Evolutionary conservation across 2,797 vertebrate species (phyloP), one percentile per base, ranked within the genome.

Genomic region (Trichosurus vulpecula): DNA sequence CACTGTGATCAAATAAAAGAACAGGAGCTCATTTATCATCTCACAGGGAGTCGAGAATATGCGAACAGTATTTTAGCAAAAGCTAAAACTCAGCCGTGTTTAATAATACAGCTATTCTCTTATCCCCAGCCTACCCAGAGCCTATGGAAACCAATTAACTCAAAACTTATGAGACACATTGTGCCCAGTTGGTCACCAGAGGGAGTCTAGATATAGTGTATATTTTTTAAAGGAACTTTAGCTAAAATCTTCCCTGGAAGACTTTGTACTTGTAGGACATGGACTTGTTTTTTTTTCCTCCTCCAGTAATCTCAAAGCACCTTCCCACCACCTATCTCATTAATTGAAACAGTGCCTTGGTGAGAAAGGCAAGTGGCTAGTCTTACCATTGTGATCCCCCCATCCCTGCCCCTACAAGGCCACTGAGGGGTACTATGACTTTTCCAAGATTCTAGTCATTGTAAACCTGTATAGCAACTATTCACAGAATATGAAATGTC

Each of bases 131-230:
- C 90, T 93, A 27, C 93, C 6, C 35, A 94, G 95, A 96, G 47
- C 41, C 92, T 90, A 12, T 41, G 41, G 91, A 92, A 94, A 66
- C 41, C 93, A 94, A 94, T 93, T 81, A 92, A 92, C 66, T 95
- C 29, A 57, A 91, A 96, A 56, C 6, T 51, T 29, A 51, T 61
- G 74, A 0, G 5, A 51, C 74, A 93, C 92, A 53, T 47, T 56
- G 25, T 16, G 14, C 55, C 61, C 74, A 96, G 58, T 53, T 89
- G 89, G 89, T 95, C 96, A 92, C 97, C 91, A 96, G 98, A 91
- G 96, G 96, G 97, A 96, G 95, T 94, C 91, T 51, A 54, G 92
- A 22, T 53, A 53, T 52, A 91, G 87, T 87, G 41, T 51, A 25
- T 87, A 2, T 16, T 51, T 54, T n/a, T 41, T 47, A 81, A 10